These are phyloP conservation scores for Cheilinus undulatus DNA, from an alignment of 2,113 vertebrate species.

Conservation along the genomic window DNA sequence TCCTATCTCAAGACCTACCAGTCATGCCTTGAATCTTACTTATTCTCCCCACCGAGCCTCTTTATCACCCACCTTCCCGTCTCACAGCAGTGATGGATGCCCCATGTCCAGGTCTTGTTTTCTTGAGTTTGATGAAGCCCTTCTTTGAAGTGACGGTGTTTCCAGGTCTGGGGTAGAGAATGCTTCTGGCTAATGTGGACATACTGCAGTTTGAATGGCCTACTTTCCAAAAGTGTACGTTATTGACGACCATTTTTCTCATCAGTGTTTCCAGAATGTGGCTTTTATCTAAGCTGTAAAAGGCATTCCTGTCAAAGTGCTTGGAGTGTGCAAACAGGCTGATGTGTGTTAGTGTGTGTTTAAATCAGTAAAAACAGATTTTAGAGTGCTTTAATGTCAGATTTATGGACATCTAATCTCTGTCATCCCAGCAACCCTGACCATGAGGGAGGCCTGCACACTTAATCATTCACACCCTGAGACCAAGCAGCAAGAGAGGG, in stretches of 20 bases:
- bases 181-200: conserved; percentile 44
- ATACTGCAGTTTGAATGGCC: conserved; percentile 43
- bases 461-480: conserved; percentile 31
- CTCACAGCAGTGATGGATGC: conserved; percentile 39
- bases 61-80: conserved; percentile 31
- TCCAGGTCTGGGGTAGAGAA: conserved; percentile 40
- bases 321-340: not conserved
- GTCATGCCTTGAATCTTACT: conserved; percentile 32
- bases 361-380: not conserved
- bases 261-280: conserved; percentile 11
- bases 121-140: conserved; percentile 58
- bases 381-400: conserved; percentile 2
- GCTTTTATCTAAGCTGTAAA: conserved; percentile 30
- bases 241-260: conserved; percentile 48
- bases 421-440: conserved; percentile 1
- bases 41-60: conserved; percentile 30
- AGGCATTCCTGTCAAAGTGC: conserved; percentile 1
- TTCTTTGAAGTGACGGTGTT: conserved; percentile 69
- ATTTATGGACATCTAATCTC: conserved; percentile 36
- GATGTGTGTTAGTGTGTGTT: not conserved
- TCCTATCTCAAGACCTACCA: conserved; percentile 10
- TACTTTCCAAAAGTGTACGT: conserved; percentile 37
- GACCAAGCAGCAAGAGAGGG: not conserved
- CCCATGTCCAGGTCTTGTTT: conserved; percentile 54
- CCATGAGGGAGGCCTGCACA: conserved; percentile 13